Evolutionary conservation across 2,113 vertebrate genomes (phyloP).

Genomic region (Malaclemys terrapin): DNA sequence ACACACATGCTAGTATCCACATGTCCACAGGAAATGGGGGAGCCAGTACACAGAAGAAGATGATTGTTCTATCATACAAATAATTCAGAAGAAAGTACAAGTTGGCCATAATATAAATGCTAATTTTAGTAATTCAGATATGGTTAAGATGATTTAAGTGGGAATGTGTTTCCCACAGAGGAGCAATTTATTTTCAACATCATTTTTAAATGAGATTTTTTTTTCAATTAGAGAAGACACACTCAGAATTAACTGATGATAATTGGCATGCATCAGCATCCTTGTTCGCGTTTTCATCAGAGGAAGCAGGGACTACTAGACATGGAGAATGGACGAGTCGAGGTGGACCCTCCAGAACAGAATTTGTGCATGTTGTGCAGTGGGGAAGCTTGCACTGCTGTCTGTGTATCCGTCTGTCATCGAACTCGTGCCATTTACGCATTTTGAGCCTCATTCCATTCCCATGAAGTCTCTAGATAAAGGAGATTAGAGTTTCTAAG

Average conservation of each 20-base stretch:
- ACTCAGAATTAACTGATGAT: background rate
- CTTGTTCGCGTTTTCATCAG: background rate
- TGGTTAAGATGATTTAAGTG: background rate
- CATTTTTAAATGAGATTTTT: background rate
- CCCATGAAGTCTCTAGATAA: background rate
- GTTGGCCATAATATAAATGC: background rate
- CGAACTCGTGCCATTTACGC: accelerated
- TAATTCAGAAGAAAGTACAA: background rate
- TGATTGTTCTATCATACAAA: background rate
- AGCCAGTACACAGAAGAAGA: background rate
- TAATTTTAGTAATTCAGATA: background rate
- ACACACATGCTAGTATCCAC: background rate
- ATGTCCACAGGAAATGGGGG: background rate
- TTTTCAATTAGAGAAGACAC: background rate
- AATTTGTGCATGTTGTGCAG: background rate
- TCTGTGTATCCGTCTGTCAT: background rate
- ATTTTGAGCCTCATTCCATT: background rate
- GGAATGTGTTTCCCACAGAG: background rate
- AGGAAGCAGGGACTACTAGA: background rate
- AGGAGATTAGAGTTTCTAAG: background rate
- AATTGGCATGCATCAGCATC: background rate
- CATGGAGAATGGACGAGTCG: background rate
- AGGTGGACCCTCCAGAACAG: background rate
- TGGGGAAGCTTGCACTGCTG: background rate
- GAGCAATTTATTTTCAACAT: background rate